Percentiles rank a stretch among this genome's conserved stretches.
Conservation (phyloP, 2,113 vertebrate species). For the Turnix velox region DNA sequence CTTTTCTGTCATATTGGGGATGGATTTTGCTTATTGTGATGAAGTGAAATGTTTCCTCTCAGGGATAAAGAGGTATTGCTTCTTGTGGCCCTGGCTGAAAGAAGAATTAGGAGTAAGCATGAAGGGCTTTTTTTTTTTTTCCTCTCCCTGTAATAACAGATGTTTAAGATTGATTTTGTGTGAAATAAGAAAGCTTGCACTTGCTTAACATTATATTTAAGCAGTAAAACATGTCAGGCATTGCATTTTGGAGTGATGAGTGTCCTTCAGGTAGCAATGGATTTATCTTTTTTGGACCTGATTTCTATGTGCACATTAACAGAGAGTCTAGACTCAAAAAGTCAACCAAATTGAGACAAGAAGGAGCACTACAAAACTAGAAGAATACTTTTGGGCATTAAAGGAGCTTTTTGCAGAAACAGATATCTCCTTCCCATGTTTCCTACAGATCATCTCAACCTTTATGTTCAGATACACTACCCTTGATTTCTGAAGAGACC, state of each 20-base stretch:
- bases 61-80: not conserved
- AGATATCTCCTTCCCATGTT: not conserved
- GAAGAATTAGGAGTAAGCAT: not conserved
- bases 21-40: not conserved
- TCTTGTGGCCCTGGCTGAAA: not conserved
- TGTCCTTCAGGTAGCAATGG: not conserved
- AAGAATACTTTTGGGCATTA: not conserved
- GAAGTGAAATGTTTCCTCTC: not conserved
- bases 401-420: not conserved
- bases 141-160: fast-evolving
- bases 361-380: not conserved
- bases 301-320: not conserved
- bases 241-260: not conserved
- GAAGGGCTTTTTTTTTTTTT: fast-evolving
- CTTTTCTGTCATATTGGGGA: not conserved
- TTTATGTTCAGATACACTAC: not conserved
- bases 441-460: not conserved
- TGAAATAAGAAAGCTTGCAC: not conserved
- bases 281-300: not conserved
- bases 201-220: not conserved
- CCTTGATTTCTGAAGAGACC: not conserved
- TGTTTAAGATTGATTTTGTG: not conserved
- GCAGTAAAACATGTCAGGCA: not conserved
- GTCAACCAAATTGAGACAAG: not conserved
- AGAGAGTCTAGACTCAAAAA: not conserved